phyloP scores from a whole-genome alignment of 2,113 vertebrate species.

The Microcebus tavaratra region DNA sequence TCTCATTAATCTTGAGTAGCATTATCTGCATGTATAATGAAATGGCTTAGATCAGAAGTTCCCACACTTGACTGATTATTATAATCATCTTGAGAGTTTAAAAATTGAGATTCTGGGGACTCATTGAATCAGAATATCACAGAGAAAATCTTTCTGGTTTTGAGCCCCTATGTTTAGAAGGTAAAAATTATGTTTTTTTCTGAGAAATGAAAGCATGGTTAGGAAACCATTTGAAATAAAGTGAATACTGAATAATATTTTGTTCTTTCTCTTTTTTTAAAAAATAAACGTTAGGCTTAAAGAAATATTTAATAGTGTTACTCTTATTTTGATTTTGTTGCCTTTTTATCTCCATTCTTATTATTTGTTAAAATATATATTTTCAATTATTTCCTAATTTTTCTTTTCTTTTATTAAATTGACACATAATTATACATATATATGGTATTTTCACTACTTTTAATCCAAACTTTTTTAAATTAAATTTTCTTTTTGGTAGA shows the following conservation, averaged over 20 bases:
- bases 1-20: neutral
- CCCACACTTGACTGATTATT: neutral
- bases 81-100: neutral
- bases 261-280: no score
- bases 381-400: constrained; percentile 16
- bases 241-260: neutral
- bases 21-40: constrained; percentile 1
- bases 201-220: constrained; percentile 35
- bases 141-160: constrained; percentile 21
- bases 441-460: neutral
- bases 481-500: no score
- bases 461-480: neutral
- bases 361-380: constrained; percentile 10
- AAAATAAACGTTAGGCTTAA: no score
- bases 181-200: constrained; percentile 19
- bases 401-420: neutral
- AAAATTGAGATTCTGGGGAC: constrained; percentile 20
- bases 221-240: neutral
- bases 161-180: neutral
- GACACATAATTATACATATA: neutral
- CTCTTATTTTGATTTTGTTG: neutral
- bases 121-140: neutral
- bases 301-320: neutral
- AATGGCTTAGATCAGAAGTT: constrained; percentile 4
- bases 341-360: constrained; percentile 2